Evolutionary conservation across 2,888 invertebrate species (phyloP).

Genomic region (Cancer borealis): DNA sequence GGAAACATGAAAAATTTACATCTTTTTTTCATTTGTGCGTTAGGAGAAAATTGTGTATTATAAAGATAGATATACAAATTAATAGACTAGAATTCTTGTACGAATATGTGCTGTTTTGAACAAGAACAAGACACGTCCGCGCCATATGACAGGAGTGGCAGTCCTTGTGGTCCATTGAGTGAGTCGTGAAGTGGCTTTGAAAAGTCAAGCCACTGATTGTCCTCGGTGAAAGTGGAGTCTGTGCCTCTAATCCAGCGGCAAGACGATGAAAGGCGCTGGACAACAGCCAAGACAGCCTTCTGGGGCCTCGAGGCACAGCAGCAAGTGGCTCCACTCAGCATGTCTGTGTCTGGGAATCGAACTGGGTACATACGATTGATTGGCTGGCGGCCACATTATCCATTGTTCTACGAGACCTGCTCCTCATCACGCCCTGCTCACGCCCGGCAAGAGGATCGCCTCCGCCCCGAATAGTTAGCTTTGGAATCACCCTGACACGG

Average conservation of each 20-base stretch:
- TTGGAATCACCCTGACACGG: not conserved
- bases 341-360: not conserved
- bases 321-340: not conserved
- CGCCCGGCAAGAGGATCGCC: not conserved
- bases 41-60: not conserved
- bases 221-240: not conserved
- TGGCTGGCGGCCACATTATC: not conserved
- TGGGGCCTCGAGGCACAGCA: not conserved
- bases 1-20: not conserved
- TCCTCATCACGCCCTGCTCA: not conserved
- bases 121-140: not conserved
- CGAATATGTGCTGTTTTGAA: not conserved
- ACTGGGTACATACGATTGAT: not conserved
- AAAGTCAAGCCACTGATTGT: not conserved
- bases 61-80: not conserved
- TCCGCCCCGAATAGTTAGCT: not conserved
- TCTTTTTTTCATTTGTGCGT: not conserved
- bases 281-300: not conserved
- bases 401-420: not conserved
- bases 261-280: not conserved
- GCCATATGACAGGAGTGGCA: not conserved
- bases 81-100: not conserved
- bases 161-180: not conserved
- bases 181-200: not conserved
- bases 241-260: not conserved